Evolutionary conservation across 2,888 invertebrate species (phyloP), one percentile per base, ranked within the genome.

Genomic region (Lordiphosa andalusiaca): DNA sequence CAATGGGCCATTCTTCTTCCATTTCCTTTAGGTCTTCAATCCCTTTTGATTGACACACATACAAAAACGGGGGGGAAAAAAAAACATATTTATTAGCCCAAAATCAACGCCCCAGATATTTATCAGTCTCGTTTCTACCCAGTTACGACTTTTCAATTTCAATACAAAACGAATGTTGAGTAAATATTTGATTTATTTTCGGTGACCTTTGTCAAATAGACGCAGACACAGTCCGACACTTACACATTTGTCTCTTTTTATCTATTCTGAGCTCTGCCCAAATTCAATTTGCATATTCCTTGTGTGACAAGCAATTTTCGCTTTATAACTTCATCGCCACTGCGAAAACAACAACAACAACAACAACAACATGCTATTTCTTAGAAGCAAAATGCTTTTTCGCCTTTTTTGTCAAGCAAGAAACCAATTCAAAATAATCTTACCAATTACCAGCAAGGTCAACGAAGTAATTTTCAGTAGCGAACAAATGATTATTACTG

Each of bases 401-500:
- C 30, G 49, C 16, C 47, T 44, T 53, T 41, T 44, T 54, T 66
- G 59, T 59, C 50, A 41, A 30, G 35, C 55, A 41, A 19, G 50
- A 65, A 84, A 69, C 65, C 83, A 83, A 83, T 80, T 80, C 69
- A 64, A 76, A 71, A 80, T 80, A 80, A 85, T 85, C 84, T 75
- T 50, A 55, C 62, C 80, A 84, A 80, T 80, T 80, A 75, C 67
- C 64, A 55, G 42, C 81, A 83, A 80, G 85, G 85, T 85, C 80
- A 80, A 51, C 55, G 36, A 23, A 75, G 84, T 63, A 66, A 83
- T 83, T 85, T 48, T 65, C 47, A 57, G 64, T 73, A 85, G 71
- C 71, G 73, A 67, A 85, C 80, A 80, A 80, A 80, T 85, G 80
- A 80, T 80, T 80, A 83, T 80, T 85, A 80, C 84, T 75, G 73